A percentile compares a stretch with the other conserved stretches of the same genome.
These are phyloP conservation scores for Pterocles gutturalis DNA, from an alignment of 2,113 vertebrate species.

Conservation along the genomic window DNA sequence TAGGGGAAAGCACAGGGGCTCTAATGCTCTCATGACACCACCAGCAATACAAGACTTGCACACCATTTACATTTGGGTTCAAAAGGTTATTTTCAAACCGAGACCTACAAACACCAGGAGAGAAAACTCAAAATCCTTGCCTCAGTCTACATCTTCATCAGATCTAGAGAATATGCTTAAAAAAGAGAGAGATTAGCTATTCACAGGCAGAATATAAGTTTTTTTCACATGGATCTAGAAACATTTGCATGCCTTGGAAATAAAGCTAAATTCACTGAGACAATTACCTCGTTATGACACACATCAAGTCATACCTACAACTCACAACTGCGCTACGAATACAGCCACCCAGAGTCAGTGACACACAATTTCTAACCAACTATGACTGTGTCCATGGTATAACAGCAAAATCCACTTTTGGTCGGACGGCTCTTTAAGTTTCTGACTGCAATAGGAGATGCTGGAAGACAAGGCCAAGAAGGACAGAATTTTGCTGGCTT, in stretches of 20 bases:
- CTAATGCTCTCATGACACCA: background rate
- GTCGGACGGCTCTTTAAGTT: background rate
- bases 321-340: background rate
- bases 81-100: background rate
- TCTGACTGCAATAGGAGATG: rapidly evolving
- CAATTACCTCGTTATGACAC: background rate
- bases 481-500: background rate
- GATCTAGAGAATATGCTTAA: background rate
- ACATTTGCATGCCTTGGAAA: background rate
- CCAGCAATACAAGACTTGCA: background rate
- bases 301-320: background rate
- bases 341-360: background rate
- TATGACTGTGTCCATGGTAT: background rate
- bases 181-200: background rate
- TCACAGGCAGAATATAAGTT: background rate
- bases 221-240: background rate
- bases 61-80: background rate
- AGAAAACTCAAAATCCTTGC: background rate
- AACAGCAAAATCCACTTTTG: background rate
- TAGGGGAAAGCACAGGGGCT: background rate
- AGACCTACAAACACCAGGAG: background rate
- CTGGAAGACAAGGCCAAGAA: background rate
- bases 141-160: background rate
- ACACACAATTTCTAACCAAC: background rate
- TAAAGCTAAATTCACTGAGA: background rate